Evolutionary conservation across 1,140 invertebrate species (phyloP).

Genomic region (Hyposmocoma kahamanoa): DNA sequence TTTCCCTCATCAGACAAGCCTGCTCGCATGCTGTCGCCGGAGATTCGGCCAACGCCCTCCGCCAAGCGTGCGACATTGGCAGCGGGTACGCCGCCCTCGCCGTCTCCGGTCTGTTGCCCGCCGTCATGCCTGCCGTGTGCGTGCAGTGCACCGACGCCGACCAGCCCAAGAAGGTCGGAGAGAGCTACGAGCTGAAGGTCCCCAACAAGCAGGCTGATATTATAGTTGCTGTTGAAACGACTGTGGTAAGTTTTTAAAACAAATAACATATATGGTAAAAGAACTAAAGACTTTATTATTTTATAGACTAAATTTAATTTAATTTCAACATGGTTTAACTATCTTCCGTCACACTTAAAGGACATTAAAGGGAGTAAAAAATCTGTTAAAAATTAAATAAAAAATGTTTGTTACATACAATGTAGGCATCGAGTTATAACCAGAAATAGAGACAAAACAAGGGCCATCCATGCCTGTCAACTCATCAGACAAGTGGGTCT

Average conservation of each 20-base stretch:
- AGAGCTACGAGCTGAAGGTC: constrained; percentile 78
- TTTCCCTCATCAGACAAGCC: constrained; percentile 74
- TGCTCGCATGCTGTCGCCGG: constrained; percentile 77
- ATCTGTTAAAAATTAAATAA: too few relatives aligned
- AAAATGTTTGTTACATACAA: too few relatives aligned
- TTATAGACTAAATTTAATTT: too few relatives aligned
- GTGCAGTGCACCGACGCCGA: constrained; percentile 76
- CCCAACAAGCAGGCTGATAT: constrained; percentile 83
- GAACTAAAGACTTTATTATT: too few relatives aligned
- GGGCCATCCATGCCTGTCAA: too few relatives aligned
- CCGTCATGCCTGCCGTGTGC: constrained; percentile 76
- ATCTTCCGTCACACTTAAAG: too few relatives aligned
- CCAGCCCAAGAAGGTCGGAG: constrained; percentile 70
- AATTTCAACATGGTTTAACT: too few relatives aligned
- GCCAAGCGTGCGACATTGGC: constrained; percentile 75
- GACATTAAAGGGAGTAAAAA: too few relatives aligned
- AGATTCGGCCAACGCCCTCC: constrained; percentile 65
- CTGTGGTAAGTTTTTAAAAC: constrained; percentile 46
- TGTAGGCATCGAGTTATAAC: too few relatives aligned
- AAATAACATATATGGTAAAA: too few relatives aligned
- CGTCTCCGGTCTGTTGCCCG: constrained; percentile 68
- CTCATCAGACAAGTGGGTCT: too few relatives aligned
- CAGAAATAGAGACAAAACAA: too few relatives aligned
- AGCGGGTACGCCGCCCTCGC: constrained; percentile 76
- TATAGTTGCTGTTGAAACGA: constrained; percentile 81